Evolutionary conservation across 2,888 invertebrate species (phyloP).

Genomic region (Archaeoteleia sp.): DNA sequence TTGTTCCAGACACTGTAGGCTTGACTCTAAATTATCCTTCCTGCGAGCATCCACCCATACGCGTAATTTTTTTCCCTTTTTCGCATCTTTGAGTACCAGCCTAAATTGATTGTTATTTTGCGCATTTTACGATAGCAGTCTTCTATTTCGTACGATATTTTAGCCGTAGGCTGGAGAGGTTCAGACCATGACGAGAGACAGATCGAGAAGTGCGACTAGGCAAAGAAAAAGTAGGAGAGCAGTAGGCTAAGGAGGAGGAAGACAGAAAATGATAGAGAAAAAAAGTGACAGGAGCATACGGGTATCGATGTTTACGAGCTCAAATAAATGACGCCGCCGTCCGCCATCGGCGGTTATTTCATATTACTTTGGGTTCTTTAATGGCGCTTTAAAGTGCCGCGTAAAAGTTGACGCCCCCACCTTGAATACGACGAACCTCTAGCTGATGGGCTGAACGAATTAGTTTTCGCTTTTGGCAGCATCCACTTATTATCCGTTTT

Average conservation of each 20-base stretch:
- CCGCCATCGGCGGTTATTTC: constrained; percentile 65
- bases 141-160: constrained; percentile 60
- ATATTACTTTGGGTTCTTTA: constrained; percentile 70
- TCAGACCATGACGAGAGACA: too few relatives aligned
- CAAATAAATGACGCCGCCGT: constrained; percentile 66
- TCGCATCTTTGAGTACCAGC: constrained; percentile 13
- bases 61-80: constrained; percentile 36
- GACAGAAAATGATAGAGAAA: constrained; percentile 2
- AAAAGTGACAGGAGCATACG: constrained; percentile 29
- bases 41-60: constrained; percentile 39
- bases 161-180: constrained; percentile 50
- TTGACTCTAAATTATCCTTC: constrained; percentile 60
- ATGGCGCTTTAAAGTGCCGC: constrained; percentile 69
- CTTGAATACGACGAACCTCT: constrained; percentile 5
- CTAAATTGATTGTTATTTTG: constrained; percentile 62
- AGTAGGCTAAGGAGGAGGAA: constrained; percentile 12
- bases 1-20: constrained; percentile 30
- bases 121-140: constrained; percentile 64
- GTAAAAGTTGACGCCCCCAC: constrained; percentile 65
- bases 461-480: constrained; percentile 39
- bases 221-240: constrained; percentile 24
- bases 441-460: constrained; percentile 52
- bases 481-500: constrained; percentile 25
- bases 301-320: constrained; percentile 72
- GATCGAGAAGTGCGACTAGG: constrained; percentile 1